phyloP scores from a whole-genome alignment of 2,888 invertebrate genomes.

The Pherbina coryleti region DNA sequence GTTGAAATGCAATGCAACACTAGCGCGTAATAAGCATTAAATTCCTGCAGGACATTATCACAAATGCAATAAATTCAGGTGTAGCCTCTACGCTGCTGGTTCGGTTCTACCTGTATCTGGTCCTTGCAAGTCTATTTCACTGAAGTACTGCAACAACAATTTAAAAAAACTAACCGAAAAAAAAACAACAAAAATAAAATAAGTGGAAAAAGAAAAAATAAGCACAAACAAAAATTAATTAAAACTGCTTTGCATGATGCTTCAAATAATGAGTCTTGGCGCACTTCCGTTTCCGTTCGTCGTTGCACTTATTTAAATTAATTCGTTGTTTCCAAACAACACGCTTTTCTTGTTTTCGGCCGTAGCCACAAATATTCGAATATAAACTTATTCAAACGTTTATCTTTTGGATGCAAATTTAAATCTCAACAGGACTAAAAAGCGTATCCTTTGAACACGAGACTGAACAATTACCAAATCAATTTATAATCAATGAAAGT shows the following conservation, averaged over 20 bases:
- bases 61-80: slow-evolving; percentile 21
- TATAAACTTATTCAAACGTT: too few relatives aligned
- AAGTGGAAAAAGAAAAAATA: not conserved
- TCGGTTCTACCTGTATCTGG: not conserved
- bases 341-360: too few relatives aligned
- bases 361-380: too few relatives aligned
- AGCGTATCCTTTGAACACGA: slow-evolving; percentile 4
- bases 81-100: slow-evolving; percentile 1
- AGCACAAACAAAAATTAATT: not conserved
- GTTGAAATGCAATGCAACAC: slow-evolving; percentile 15
- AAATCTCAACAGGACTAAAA: not conserved
- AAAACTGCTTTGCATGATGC: not conserved
- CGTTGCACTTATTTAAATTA: slow-evolving; percentile 8
- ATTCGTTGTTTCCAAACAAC: not conserved
- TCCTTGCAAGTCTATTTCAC: too few relatives aligned
- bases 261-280: not conserved
- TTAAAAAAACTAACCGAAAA: too few relatives aligned
- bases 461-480: slow-evolving; percentile 21
- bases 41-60: slow-evolving; percentile 25
- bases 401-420: not conserved
- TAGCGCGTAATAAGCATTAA: slow-evolving; percentile 20
- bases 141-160: not conserved
- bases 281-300: not conserved
- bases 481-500: not conserved
- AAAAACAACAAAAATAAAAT: not conserved